Conservation (phyloP, 2,113 vertebrate species). For the Noturus placidus region DNA sequence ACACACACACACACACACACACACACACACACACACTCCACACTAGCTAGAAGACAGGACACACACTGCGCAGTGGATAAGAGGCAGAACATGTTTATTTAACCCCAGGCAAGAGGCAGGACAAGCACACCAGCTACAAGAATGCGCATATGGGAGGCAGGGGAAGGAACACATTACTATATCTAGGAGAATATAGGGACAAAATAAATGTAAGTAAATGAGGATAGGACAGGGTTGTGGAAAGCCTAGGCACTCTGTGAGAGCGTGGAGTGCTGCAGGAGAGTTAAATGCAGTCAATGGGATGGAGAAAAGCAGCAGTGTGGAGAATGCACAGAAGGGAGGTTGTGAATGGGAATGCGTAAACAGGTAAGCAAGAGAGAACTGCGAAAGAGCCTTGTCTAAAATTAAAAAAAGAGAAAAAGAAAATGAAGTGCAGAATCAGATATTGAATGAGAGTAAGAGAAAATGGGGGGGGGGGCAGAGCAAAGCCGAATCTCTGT, state of each 20-base stretch:
- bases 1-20: neutral
- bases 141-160: neutral
- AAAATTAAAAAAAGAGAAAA: neutral
- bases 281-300: conserved; percentile 13
- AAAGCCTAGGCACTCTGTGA: neutral
- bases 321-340: conserved; percentile 4
- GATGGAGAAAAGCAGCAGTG: conserved; percentile 8
- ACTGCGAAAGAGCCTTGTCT: neutral
- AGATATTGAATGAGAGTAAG: neutral
- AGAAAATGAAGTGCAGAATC: conserved; percentile 25
- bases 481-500: neutral
- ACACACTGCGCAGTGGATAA: conserved; percentile 2
- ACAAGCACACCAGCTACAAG: neutral
- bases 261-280: conserved; percentile 5
- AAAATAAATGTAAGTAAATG: neutral
- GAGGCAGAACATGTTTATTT: neutral
- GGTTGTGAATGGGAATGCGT: conserved; percentile 20
- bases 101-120: conserved; percentile 22
- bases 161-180: neutral
- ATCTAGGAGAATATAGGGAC: neutral
- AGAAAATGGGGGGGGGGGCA: neutral
- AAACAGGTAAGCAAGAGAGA: neutral
- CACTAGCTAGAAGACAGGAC: neutral
- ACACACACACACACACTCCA: conserved; percentile 6
- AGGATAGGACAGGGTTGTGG: neutral